These are phyloP conservation scores for Stegostoma tigrinum DNA, from an alignment of 2,113 vertebrate genomes.

Conservation along the genomic window DNA sequence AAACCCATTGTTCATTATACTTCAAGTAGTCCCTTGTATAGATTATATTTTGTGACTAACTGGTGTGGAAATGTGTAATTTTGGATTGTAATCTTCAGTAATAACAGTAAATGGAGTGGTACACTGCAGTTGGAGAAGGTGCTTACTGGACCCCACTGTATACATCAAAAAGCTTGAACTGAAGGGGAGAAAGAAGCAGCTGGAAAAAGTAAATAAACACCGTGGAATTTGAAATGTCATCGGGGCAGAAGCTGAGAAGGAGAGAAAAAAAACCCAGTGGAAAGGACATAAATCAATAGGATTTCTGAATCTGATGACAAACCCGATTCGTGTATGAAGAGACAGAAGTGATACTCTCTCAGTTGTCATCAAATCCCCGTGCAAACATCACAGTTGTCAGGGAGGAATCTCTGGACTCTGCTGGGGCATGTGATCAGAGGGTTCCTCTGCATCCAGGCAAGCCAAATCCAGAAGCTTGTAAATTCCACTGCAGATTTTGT, in stretches of 20 bases:
- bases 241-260: conserved; percentile 34
- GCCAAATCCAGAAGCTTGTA: conserved; percentile 67
- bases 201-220: conserved; percentile 58
- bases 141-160: neutral
- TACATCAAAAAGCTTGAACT: neutral
- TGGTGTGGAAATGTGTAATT: neutral
- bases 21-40: neutral
- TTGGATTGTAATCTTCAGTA: neutral
- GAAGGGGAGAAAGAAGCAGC: conserved; percentile 46
- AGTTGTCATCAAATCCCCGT: conserved; percentile 75
- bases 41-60: neutral
- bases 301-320: conserved; percentile 87
- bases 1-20: neutral
- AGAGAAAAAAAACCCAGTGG: conserved; percentile 46
- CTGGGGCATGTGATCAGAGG: conserved; percentile 69
- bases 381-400: conserved; percentile 91
- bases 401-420: conserved; percentile 56
- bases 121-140: neutral
- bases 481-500: conserved; percentile 80
- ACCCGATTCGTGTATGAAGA: conserved; percentile 71
- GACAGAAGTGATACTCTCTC: conserved; percentile 59
- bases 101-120: neutral
- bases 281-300: conserved; percentile 73
- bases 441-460: conserved; percentile 62
- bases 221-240: conserved; percentile 55